phyloP scores from a whole-genome alignment of 2,797 vertebrate genomes.

The Microcaecilia unicolor region DNA sequence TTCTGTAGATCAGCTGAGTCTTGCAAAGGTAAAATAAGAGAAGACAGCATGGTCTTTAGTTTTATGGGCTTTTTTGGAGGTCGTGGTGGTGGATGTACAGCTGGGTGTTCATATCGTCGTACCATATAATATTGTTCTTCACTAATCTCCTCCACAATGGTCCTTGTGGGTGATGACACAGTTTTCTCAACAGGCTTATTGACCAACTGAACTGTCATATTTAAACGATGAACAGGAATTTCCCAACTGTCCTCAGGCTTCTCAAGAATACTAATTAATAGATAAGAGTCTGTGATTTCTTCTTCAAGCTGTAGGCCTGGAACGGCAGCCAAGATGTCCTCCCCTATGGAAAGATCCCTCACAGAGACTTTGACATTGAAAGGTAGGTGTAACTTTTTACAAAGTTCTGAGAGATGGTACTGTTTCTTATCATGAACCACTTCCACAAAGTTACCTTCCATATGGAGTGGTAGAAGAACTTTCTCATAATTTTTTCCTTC shows the following conservation, averaged over 20 bases:
- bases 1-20: neutral
- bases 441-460: conserved; percentile 74
- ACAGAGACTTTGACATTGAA: conserved; percentile 74
- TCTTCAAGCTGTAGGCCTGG: conserved; percentile 67
- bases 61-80: conserved; percentile 64
- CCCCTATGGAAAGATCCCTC: conserved; percentile 60
- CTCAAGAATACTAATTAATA: conserved; percentile 53
- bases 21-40: conserved; percentile 7
- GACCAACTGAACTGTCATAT: conserved; percentile 51
- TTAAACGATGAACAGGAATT: conserved; percentile 54
- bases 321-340: conserved; percentile 59
- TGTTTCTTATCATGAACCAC: conserved; percentile 67
- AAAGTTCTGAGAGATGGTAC: conserved; percentile 62
- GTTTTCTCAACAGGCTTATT: conserved; percentile 7
- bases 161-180: conserved; percentile 11
- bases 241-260: conserved; percentile 58
- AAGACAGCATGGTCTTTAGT: conserved; percentile 10
- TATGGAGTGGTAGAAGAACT: conserved; percentile 58
- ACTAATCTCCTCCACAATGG: conserved; percentile 59
- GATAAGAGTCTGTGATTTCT: conserved; percentile 64
- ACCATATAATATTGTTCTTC: conserved; percentile 70
- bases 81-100: conserved; percentile 59
- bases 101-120: conserved; percentile 57
- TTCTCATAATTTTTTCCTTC: conserved; percentile 34
- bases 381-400: conserved; percentile 56